Evolutionary conservation across 2,113 vertebrate genomes (phyloP).

Genomic region (Leptocoma aspasia): DNA sequence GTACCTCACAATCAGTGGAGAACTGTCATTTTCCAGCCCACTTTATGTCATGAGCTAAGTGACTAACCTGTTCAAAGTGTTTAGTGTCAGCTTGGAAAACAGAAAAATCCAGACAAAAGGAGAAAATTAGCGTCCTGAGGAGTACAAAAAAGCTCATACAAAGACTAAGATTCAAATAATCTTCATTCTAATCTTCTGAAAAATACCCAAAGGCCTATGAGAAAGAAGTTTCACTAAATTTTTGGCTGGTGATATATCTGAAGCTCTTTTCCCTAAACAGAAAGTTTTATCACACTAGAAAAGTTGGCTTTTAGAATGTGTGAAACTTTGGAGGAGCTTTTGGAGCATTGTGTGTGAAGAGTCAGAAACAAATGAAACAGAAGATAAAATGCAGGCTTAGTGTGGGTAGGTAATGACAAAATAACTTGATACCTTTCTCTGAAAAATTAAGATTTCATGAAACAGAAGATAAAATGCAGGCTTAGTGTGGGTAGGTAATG

Average conservation of each 20-base stretch:
- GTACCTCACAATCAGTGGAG: constrained; percentile 15
- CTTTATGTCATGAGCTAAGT: constrained; percentile 31
- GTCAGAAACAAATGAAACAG: background rate
- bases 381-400: background rate
- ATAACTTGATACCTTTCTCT: background rate
- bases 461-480: background rate
- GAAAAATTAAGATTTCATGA: background rate
- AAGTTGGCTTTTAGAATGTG: background rate
- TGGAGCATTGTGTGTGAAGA: background rate
- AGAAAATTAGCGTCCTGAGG: background rate
- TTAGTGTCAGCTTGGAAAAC: constrained; percentile 29
- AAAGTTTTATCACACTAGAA: background rate
- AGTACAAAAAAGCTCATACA: background rate
- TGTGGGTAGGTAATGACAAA: background rate
- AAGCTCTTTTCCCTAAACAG: background rate
- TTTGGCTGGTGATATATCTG: background rate
- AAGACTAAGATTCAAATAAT: background rate
- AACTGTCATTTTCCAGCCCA: constrained; percentile 45
- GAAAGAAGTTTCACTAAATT: background rate
- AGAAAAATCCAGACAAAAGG: background rate
- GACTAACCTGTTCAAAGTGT: constrained; percentile 32
- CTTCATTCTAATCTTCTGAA: background rate
- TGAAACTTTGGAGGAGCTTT: background rate
- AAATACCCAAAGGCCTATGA: background rate
- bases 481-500: background rate